These are phyloP conservation scores for Drosophila pegasa DNA, from an alignment of 2,888 invertebrate species.

Conservation along the genomic window DNA sequence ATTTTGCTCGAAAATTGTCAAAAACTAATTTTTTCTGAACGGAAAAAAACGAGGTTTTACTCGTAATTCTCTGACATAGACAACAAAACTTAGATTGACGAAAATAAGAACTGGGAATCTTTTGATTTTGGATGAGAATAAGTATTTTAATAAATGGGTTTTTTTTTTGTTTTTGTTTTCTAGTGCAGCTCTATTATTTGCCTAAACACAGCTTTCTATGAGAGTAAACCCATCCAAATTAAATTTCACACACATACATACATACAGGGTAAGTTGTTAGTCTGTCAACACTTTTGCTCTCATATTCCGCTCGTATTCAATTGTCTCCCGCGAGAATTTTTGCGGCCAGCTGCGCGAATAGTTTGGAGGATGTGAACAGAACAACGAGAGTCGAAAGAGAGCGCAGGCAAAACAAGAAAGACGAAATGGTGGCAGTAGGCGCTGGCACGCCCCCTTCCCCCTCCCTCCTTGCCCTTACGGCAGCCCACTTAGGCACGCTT, in stretches of 20 bases:
- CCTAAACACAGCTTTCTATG: too few species aligned
- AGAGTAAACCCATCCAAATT: too few species aligned
- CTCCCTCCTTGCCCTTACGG: not conserved
- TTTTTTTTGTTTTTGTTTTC: too few species aligned
- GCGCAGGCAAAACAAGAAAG: not conserved
- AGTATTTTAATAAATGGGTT: too few species aligned
- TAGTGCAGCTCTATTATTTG: too few species aligned
- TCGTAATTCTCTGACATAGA: too few species aligned
- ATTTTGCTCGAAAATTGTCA: too few species aligned
- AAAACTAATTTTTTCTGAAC: too few species aligned
- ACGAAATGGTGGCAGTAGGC: constrained; percentile 13
- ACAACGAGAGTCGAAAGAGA: not conserved
- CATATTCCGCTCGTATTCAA: constrained; percentile 55
- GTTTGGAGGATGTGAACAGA: constrained; percentile 9
- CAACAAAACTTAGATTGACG: too few species aligned
- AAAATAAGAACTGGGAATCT: too few species aligned
- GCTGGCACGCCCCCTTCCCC: not conserved
- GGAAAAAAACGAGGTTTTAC: too few species aligned
- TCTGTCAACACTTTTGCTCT: not conserved
- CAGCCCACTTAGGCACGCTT: constrained; percentile 42
- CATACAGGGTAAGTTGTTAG: not conserved
- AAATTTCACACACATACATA: not conserved
- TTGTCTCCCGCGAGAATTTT: constrained; percentile 73
- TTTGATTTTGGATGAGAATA: too few species aligned
- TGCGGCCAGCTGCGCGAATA: constrained; percentile 51